phyloP scores from a whole-genome alignment of 1,140 invertebrate genomes.

The Maconellicoccus hirsutus region DNA sequence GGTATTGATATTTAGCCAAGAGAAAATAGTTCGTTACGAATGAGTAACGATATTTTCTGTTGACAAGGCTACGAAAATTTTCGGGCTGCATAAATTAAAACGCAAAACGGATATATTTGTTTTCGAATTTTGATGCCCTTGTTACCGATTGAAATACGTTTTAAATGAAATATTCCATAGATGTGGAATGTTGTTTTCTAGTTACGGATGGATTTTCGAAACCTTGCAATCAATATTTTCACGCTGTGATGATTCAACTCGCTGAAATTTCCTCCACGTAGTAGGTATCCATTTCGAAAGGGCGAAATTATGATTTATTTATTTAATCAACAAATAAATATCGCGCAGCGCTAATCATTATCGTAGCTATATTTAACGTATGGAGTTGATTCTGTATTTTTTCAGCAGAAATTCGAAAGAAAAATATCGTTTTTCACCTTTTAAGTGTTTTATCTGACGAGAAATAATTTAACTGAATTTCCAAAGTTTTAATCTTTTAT shows the following conservation, averaged over 20 bases:
- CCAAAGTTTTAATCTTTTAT: too few relatives aligned
- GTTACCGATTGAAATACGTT: not conserved
- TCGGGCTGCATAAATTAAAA: not conserved
- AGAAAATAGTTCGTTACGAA: not conserved
- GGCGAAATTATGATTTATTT: too few relatives aligned
- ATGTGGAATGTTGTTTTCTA: not conserved
- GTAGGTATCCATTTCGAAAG: too few relatives aligned
- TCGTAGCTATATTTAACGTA: too few relatives aligned
- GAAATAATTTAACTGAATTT: too few relatives aligned
- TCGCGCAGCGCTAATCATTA: too few relatives aligned
- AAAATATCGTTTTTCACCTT: too few relatives aligned
- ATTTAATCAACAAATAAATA: too few relatives aligned
- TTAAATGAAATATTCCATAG: not conserved
- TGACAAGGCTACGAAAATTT: not conserved
- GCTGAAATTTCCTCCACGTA: not conserved
- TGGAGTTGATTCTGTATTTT: too few relatives aligned
- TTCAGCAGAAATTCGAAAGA: too few relatives aligned
- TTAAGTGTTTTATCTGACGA: too few relatives aligned
- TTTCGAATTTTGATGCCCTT: not conserved
- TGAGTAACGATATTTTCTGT: not conserved
- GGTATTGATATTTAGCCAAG: not conserved
- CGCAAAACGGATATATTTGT: not conserved
- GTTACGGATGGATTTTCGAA: not conserved
- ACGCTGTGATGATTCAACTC: not conserved
- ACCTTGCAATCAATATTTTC: not conserved